phyloP scores from a whole-genome alignment of 2,113 vertebrate genomes.

The Martes martes region DNA sequence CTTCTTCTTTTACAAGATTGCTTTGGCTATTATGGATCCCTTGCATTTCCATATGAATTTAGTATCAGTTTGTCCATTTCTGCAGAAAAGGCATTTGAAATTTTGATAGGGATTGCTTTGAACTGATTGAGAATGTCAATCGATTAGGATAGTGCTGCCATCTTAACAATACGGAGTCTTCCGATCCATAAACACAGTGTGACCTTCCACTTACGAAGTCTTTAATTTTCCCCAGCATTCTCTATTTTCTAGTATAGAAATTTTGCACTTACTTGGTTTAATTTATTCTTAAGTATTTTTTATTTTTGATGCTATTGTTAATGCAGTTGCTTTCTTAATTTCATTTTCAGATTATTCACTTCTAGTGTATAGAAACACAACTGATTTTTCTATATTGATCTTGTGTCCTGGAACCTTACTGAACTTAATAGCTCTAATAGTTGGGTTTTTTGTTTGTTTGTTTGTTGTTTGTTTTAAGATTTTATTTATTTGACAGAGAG shows the following conservation, averaged over 20 bases:
- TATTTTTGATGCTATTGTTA: conserved; percentile 4
- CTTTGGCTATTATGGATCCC: neutral
- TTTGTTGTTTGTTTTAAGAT: no score
- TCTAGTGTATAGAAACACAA: no score
- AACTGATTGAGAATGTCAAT: neutral
- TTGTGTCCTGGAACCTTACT: no score
- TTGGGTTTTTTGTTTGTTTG: no score
- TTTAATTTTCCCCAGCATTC: conserved; percentile 7
- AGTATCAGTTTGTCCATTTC: neutral
- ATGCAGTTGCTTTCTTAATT: neutral
- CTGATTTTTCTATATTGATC: no score
- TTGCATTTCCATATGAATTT: neutral
- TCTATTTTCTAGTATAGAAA: neutral
- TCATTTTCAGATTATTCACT: neutral
- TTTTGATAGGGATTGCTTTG: neutral
- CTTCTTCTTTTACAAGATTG: neutral
- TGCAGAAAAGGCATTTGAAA: neutral
- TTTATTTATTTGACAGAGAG: no score
- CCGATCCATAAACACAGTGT: neutral
- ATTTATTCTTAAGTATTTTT: conserved; percentile 13
- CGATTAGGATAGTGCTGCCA: neutral
- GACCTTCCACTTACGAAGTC: neutral
- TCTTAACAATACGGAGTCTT: neutral
- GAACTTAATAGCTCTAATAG: no score
- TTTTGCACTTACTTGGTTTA: neutral